Evolutionary conservation across 2,888 invertebrate species (phyloP), one percentile per base, ranked within the genome.

Genomic region (Taenaris catops): DNA sequence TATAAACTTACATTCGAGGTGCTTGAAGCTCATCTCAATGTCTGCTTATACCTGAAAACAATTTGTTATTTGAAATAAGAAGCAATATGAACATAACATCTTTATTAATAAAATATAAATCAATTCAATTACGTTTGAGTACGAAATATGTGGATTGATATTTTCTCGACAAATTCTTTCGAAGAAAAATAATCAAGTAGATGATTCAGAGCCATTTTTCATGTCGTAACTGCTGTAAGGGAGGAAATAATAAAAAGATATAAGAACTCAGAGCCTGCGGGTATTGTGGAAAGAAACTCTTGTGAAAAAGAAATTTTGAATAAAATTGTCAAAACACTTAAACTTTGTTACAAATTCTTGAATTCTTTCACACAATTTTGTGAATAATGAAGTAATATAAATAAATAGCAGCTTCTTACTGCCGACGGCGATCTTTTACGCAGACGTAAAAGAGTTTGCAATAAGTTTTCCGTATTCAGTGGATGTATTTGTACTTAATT

Each of bases 1-100:
- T n/a, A n/a, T 16, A 10, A 8, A 79, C 79, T 70, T 53, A 80
- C 80, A 71, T 26, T 74, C 72, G 34, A 73, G 46, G 41, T 68
- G 55, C 38, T 57, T 58, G 62, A 58, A 62, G 53, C 80, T 80
- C 79, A 80, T 80, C 60, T 63, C 55, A 18, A 9, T 21, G 4
- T 14, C 21, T 16, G 20, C 8, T 21, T 24, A 8, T 18, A 28
- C 29, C 42, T 45, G 45, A 24, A 45, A 45, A 17, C 11, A 31
- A 31, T 23, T 24, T 8, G 7, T 7, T 12, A 18, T 20, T 1
- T 25, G 7, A 11, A 3, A 32, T 3, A 33, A n/a, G 2, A 19
- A 7, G 3, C 3, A 19, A 19, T 19, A 18, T 18, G 6, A 18
- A n/a, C 7, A n/a, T 19, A n/a, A 1, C 7, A n/a, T n/a, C n/a